A percentile compares a stretch with the other conserved stretches of the same genome.
Conservation (phyloP, 2,113 vertebrate species). For the Leptobrachium ailaonicum region DNA sequence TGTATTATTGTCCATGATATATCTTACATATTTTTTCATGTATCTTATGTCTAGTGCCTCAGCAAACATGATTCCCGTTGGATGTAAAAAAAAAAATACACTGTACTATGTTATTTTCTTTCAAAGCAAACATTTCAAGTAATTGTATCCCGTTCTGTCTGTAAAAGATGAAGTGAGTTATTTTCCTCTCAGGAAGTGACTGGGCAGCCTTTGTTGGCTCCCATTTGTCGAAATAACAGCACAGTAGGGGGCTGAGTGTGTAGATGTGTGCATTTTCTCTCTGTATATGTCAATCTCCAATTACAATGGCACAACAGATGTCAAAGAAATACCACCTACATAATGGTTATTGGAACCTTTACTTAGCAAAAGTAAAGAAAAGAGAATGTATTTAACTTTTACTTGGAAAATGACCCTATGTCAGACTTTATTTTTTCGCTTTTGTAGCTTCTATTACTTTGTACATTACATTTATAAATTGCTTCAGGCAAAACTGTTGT, state of each 20-base stretch:
- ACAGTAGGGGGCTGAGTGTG: conserved; percentile 36
- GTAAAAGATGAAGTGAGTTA: conserved; percentile 44
- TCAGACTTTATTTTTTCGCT: conserved; percentile 9
- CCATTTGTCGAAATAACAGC: conserved; percentile 44
- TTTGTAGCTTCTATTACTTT: conserved; percentile 9
- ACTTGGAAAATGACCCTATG: conserved; percentile 40
- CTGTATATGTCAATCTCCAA: conserved; percentile 39
- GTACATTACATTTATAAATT: conserved; percentile 11
- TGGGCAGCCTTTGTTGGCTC: conserved; percentile 46
- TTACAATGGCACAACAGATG: conserved; percentile 44
- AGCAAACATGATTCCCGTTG: conserved; percentile 10
- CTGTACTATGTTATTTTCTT: conserved; percentile 29
- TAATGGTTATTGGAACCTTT: conserved; percentile 10
- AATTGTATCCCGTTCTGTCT: conserved; percentile 43
- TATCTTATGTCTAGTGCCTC: background rate
- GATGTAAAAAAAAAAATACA: conserved; percentile 16
- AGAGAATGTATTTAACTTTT: conserved; percentile 10
- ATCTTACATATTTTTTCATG: background rate
- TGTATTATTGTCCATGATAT: too few species aligned
- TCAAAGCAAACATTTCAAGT: conserved; percentile 37
- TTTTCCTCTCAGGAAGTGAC: conserved; percentile 43
- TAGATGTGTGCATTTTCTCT: conserved; percentile 37
- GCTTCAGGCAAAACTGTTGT: background rate
- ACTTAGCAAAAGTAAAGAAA: background rate
- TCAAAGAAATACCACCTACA: conserved; percentile 42